Evolutionary conservation across 2,113 vertebrate genomes (phyloP).

Genomic region (Hippocampus comes): DNA sequence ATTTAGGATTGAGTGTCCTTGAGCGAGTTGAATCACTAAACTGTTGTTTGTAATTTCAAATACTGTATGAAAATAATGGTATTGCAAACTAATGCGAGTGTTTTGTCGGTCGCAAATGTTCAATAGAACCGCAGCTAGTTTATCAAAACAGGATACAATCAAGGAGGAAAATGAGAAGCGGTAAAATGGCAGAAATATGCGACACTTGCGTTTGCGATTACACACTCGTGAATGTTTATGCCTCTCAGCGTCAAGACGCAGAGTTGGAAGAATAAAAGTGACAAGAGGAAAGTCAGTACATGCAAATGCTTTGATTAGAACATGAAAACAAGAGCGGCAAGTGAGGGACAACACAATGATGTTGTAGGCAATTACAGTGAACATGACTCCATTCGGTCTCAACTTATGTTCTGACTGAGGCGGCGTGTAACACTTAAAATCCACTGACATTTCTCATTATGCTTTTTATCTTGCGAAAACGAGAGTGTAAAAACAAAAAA

Average conservation of each 20-base stretch:
- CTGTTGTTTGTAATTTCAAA: background rate
- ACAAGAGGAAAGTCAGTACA: slow-evolving; percentile 20
- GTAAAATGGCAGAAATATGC: slow-evolving; percentile 4
- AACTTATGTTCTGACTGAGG: slow-evolving; percentile 48
- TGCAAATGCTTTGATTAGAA: slow-evolving; percentile 54
- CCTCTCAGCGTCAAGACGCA: slow-evolving; percentile 12
- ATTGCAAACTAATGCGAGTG: background rate
- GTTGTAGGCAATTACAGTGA: slow-evolving; percentile 57
- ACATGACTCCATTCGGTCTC: slow-evolving; percentile 42
- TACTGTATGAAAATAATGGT: background rate
- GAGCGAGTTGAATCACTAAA: background rate
- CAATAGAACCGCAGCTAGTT: background rate
- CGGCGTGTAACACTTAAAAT: slow-evolving; percentile 48
- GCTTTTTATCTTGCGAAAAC: slow-evolving; percentile 47
- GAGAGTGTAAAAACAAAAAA: slow-evolving; percentile 38
- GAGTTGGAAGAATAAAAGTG: slow-evolving; percentile 20
- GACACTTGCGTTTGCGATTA: slow-evolving; percentile 26
- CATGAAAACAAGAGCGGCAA: slow-evolving; percentile 45
- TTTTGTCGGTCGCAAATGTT: background rate
- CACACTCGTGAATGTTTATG: slow-evolving; percentile 8
- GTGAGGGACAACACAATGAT: slow-evolving; percentile 46
- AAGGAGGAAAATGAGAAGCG: slow-evolving; percentile 1
- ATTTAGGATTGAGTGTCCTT: background rate
- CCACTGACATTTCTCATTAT: slow-evolving; percentile 43
- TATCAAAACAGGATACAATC: slow-evolving; percentile 7